Conservation (phyloP, 1,140 invertebrate genomes). For the Agrilus planipennis region DNA sequence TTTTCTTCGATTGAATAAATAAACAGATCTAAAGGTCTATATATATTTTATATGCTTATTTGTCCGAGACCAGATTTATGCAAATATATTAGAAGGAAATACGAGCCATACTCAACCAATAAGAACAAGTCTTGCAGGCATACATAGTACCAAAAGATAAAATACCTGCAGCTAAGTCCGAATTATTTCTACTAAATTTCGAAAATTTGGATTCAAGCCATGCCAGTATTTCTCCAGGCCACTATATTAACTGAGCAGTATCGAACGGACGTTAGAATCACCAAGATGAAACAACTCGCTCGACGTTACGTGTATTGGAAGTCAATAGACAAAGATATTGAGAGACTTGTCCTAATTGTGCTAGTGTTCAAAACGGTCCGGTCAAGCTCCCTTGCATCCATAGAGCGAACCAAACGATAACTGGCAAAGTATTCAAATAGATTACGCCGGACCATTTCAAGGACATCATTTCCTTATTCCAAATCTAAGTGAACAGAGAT, state of each 20-base stretch:
- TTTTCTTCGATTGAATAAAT: too few species aligned
- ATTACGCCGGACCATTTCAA: constrained; percentile 18
- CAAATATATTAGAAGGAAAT: too few species aligned
- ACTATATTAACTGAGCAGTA: not conserved
- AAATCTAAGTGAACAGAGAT: constrained; percentile 35
- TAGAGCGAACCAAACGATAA: constrained; percentile 18
- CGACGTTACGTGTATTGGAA: constrained; percentile 21
- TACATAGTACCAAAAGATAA: too few species aligned
- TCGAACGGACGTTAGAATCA: constrained; percentile 16
- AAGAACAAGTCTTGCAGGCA: too few species aligned
- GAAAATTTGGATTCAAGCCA: too few species aligned
- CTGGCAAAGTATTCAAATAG: constrained; percentile 18
- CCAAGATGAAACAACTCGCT: constrained; percentile 23
- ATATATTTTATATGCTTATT: too few species aligned
- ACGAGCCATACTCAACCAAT: too few species aligned
- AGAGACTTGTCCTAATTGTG: constrained; percentile 19
- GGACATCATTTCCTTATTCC: constrained; percentile 22
- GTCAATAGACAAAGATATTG: constrained; percentile 21
- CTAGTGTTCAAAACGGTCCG: constrained; percentile 13
- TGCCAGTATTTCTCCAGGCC: not conserved
- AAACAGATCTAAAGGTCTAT: too few species aligned
- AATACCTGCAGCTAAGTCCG: too few species aligned
- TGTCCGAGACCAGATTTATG: too few species aligned
- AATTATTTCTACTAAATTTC: too few species aligned
- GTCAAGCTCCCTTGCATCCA: constrained; percentile 12